Base-by-base conservation (phyloP, 2,113 vertebrate species). In the Prionailurus viverrinus region DNA sequence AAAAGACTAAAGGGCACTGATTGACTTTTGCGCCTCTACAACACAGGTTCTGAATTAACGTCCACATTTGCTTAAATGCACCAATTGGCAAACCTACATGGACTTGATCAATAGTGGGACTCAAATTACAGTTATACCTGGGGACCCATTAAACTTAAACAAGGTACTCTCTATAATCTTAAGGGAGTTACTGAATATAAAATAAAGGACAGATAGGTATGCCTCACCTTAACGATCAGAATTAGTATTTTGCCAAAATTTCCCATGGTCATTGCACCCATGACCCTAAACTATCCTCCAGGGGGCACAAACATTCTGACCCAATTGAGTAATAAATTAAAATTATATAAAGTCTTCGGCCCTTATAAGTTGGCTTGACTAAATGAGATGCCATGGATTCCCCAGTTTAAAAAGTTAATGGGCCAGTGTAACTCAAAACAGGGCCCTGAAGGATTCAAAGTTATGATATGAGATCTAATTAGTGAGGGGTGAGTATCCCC, bases 171-270 rank as follows among this genome's bases (percentile, higher is more conserved):
- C 76, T 82, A 84, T 53, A 94, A 98, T 84, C 39, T 69, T 97
- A 94, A 90, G 84, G 29, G 63, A 86, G 31, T 94, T 89, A 66
- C 53, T 89, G 51, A 83, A 65, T 91, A 79, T 80, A 63, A 90
- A 95, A 94, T 58, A 94, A 41, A 87, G 8, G 63, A 79, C 29
- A 84, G 66, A 90, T 89, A 85, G 16, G 13, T 80, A 83, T 90
- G n/a, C 21, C 13, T 90, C 33, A 79, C 18, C 18, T 94, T 93
- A 94, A 45, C 10, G 33, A 83, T 87, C 25, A 85, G 33, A 93
- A 92, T 95, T 93, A 61, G 74, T 91, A 95, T 92, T 96, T 96
- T 97, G 55, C 33, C 48, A 66, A 80, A 84, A 88, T 96, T 91
- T 36, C 12, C 31, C 39, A 51, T 76, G 81, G 31, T 87, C 31